Conservation (phyloP, 2,797 vertebrate genomes). For the Crocidura indochinensis region DNA sequence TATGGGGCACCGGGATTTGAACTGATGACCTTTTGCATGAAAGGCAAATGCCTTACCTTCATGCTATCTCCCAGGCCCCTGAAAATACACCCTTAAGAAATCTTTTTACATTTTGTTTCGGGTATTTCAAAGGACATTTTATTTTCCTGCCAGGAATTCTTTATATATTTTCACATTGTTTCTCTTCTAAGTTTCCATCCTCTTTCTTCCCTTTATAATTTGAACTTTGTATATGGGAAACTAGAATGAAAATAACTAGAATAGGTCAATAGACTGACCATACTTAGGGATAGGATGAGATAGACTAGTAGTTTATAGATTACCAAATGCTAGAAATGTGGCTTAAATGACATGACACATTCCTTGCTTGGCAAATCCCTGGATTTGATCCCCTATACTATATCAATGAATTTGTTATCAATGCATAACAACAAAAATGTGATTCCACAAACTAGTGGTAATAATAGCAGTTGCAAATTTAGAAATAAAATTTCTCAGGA, state of each 20-base stretch:
- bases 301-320: neutral
- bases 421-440: no score
- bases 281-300: neutral
- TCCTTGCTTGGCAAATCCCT: no score
- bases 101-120: neutral
- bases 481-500: no score
- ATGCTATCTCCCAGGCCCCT: no score
- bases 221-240: neutral
- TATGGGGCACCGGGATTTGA: no score
- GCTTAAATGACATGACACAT: no score
- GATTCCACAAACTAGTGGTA: neutral
- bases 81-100: neutral
- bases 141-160: neutral
- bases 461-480: neutral
- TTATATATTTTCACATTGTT: constrained; percentile 8
- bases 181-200: neutral
- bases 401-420: no score
- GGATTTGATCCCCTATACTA: no score
- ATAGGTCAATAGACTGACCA: neutral
- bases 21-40: no score
- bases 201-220: neutral
- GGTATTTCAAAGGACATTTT: neutral
- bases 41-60: no score
- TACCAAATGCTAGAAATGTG: neutral
- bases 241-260: constrained; percentile 20